These are phyloP conservation scores for Laothoe populi DNA, from an alignment of 2,888 invertebrate species.

Conservation along the genomic window DNA sequence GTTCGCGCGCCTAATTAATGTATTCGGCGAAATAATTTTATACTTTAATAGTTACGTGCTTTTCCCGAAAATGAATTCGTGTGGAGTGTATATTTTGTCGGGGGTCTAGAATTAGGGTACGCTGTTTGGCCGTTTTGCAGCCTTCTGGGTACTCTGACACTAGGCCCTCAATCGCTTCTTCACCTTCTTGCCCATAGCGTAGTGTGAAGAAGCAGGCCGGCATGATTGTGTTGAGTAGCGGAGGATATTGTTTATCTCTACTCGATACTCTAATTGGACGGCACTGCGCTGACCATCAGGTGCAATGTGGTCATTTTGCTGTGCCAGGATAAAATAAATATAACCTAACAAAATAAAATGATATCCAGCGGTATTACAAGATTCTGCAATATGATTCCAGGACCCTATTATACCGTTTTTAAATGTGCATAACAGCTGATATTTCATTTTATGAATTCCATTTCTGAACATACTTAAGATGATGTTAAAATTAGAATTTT, in stretches of 20 bases:
- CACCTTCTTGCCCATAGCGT: no score
- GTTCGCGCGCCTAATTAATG: slow-evolving; percentile 5
- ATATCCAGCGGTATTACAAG: background rate
- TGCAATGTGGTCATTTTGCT: no score
- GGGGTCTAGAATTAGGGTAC: no score
- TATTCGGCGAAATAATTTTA: slow-evolving; percentile 14
- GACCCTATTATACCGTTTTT: background rate
- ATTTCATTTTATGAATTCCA: background rate
- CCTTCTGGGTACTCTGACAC: no score
- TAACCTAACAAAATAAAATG: slow-evolving; percentile 10
- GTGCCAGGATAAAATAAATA: no score
- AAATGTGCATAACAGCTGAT: background rate
- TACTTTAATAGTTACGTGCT: slow-evolving; percentile 1
- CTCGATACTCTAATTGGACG: no score
- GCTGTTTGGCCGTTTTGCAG: no score
- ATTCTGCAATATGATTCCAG: background rate
- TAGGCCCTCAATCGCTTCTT: no score
- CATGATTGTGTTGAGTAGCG: no score
- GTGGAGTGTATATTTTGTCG: background rate
- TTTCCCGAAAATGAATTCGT: background rate
- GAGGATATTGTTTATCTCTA: no score
- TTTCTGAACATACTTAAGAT: background rate
- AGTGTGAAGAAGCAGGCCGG: no score
- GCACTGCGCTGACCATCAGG: no score
- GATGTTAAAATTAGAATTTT: slow-evolving; percentile 2